Evolutionary conservation across 2,113 vertebrate genomes (phyloP).

Genomic region (Equus quagga): DNA sequence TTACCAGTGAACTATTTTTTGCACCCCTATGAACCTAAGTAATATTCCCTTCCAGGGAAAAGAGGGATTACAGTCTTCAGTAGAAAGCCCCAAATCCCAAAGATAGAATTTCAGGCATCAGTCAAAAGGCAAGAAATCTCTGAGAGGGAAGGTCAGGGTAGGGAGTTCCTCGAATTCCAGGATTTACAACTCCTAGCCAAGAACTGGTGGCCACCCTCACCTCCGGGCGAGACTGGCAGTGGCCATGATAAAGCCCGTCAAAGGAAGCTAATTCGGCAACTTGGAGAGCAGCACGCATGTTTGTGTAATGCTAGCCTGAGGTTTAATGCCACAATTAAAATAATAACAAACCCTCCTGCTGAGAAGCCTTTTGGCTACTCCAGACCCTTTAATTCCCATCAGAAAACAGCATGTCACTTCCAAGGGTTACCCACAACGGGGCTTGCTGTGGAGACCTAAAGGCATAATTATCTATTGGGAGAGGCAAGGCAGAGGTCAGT

Average conservation of each 20-base stretch:
- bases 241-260: slow-evolving; percentile 53
- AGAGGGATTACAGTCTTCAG: slow-evolving; percentile 44
- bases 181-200: slow-evolving; percentile 37
- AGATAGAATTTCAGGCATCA: slow-evolving; percentile 55
- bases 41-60: slow-evolving; percentile 25
- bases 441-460: slow-evolving; percentile 40
- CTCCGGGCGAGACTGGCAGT: not conserved
- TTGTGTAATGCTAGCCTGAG: slow-evolving; percentile 62
- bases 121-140: slow-evolving; percentile 38
- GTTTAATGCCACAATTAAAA: slow-evolving; percentile 69
- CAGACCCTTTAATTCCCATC: slow-evolving; percentile 66
- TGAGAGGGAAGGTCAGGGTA: not conserved
- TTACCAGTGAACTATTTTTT: slow-evolving; percentile 11
- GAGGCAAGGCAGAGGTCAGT: slow-evolving; percentile 68
- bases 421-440: slow-evolving; percentile 62
- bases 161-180: not conserved
- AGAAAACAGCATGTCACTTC: slow-evolving; percentile 34
- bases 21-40: not conserved
- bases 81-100: slow-evolving; percentile 33
- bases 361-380: slow-evolving; percentile 63
- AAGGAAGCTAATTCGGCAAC: slow-evolving; percentile 60
- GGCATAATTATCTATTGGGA: slow-evolving; percentile 58
- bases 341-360: slow-evolving; percentile 66
- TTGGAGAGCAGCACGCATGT: slow-evolving; percentile 28
- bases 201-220: not conserved